A percentile compares a stretch with the other conserved stretches of the same genome.
Evolutionary conservation across 2,888 invertebrate species (phyloP).

Genomic region (Dolichopus griseipennis): DNA sequence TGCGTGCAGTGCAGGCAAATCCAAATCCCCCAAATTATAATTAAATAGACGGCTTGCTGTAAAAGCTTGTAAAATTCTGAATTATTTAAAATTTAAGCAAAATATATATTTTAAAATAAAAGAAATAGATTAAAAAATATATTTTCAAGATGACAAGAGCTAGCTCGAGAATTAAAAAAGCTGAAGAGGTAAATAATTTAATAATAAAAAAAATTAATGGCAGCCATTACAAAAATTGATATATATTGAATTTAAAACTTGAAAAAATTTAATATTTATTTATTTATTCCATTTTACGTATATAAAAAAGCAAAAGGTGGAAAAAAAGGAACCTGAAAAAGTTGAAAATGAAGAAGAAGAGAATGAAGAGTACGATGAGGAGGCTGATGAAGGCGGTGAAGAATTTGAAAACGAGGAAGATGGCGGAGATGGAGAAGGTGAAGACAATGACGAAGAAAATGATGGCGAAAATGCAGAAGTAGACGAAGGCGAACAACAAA

Average conservation of each 20-base stretch:
- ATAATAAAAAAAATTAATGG: background rate
- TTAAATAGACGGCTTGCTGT: background rate
- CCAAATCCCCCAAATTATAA: no score
- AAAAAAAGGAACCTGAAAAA: background rate
- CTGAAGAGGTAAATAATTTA: background rate
- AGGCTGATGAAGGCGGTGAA: background rate
- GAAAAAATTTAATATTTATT: background rate
- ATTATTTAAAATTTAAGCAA: no score
- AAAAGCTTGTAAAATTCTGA: no score
- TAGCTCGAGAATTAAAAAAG: background rate
- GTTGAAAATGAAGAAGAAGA: background rate
- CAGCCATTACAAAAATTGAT: background rate
- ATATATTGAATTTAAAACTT: no score
- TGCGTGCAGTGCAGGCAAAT: no score
- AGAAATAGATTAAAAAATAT: background rate
- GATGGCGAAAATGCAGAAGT: background rate
- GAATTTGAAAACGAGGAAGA: background rate
- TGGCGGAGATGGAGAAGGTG: background rate
- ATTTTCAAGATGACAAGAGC: background rate
- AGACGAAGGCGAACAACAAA: background rate
- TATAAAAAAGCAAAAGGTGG: background rate
- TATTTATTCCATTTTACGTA: no score
- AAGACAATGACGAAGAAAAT: background rate
- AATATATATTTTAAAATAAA: no score
- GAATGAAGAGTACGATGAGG: background rate